These are phyloP conservation scores for Aplochiton taeniatus DNA, from an alignment of 2,797 vertebrate species.

Conservation along the genomic window DNA sequence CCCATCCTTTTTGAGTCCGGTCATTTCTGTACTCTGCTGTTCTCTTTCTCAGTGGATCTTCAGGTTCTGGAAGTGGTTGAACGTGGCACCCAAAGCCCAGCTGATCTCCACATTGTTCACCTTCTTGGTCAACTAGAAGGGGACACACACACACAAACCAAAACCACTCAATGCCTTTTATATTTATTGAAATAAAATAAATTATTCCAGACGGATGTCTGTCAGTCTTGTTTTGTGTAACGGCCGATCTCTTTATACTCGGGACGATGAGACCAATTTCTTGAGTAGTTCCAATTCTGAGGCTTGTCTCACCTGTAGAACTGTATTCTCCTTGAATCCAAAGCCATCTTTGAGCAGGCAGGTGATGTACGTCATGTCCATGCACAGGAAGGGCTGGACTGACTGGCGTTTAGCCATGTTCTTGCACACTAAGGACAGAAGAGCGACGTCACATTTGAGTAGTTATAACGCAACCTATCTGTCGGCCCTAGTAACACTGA, in stretches of 20 bases:
- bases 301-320: constrained; percentile 81
- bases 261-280: not conserved
- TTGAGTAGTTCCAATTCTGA: not conserved
- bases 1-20: not conserved
- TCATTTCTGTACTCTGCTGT: not conserved
- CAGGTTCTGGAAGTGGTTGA: constrained; percentile 87
- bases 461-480: constrained; percentile 42
- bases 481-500: constrained; percentile 5
- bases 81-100: constrained; percentile 93
- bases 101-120: constrained; percentile 93
- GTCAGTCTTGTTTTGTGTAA: not conserved
- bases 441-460: constrained; percentile 19
- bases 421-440: constrained; percentile 81
- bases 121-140: constrained; percentile 89
- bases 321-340: constrained; percentile 85
- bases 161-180: constrained; percentile 62
- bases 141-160: constrained; percentile 32
- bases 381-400: constrained; percentile 84
- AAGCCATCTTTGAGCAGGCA: constrained; percentile 93
- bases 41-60: constrained; percentile 69
- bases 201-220: not conserved
- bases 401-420: constrained; percentile 77
- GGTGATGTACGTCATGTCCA: constrained; percentile 95
- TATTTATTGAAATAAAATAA: constrained; percentile 67
- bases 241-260: not conserved